phyloP scores from a whole-genome alignment of 2,113 vertebrate genomes.

The Marcusenius ussheri region DNA sequence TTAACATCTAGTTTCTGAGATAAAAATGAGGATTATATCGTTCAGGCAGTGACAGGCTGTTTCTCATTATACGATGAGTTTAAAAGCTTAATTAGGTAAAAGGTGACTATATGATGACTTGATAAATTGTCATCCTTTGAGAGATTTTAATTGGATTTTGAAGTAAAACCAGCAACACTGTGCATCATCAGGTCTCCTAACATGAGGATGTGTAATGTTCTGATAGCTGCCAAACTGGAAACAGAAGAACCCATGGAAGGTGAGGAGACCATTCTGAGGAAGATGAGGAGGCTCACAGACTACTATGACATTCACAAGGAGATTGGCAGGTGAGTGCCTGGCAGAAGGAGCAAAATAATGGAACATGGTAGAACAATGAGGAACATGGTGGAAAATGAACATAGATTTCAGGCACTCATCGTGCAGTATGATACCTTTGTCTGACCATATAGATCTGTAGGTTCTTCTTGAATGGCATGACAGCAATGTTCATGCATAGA shows the following conservation, averaged over 20 bases:
- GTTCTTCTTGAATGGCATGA: neutral
- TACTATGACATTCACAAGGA: conserved; percentile 89
- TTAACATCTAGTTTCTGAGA: neutral
- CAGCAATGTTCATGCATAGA: neutral
- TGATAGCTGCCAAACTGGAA: conserved; percentile 57
- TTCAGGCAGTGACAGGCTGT: neutral
- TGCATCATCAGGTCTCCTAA: neutral
- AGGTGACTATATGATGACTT: neutral
- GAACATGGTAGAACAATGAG: neutral
- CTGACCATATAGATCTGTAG: neutral
- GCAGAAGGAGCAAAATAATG: neutral
- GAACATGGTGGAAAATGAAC: neutral
- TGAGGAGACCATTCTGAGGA: conserved; percentile 67
- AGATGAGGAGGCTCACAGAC: conserved; percentile 76
- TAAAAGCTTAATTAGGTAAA: neutral
- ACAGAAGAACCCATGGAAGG: conserved; percentile 62
- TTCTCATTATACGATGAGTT: neutral
- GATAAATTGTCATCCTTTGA: neutral
- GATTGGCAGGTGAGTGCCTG: conserved; percentile 72
- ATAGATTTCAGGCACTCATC: neutral
- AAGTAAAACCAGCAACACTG: neutral
- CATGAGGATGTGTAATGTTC: neutral
- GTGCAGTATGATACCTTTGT: neutral
- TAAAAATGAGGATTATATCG: neutral
- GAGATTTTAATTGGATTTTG: neutral